Evolutionary conservation across 1,140 invertebrate genomes (phyloP), one percentile per base, ranked within the genome.

Genomic region (Calosoma granatense): DNA sequence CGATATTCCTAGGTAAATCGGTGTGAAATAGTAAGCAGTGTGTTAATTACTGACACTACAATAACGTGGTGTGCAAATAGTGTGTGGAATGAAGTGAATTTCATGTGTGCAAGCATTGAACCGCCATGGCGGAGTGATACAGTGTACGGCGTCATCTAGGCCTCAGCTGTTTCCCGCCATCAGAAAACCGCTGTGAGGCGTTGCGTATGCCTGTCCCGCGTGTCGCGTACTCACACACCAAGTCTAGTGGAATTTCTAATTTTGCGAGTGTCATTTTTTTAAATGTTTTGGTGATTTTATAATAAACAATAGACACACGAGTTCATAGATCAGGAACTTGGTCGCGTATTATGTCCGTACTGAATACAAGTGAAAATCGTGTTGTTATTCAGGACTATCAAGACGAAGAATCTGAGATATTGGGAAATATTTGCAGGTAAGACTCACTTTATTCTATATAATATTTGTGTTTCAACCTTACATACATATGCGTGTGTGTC

Each of bases 151-250:
- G 70, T 70, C 70, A 65, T 67, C 68, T 65, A 60, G 73, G 70
- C 72, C 78, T 80, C 79, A 81, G 79, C 79, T 81, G 79, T 81
- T 81, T 81, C 78, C 79, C 79, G 79, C 76, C 78, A 79, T 74
- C 78, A 78, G 77, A 75, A 75, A 77, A 76, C 72, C 64, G 70
- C 73, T 73, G 71, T 68, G 70, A 72, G 74, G 64, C 67, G 65
- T 71, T 65, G 67, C 64, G 70, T 70, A 65, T 69, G 59, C 62
- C 64, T 62, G 60, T 66, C 65, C 61, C 65, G 66, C 66, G 68
- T 64, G 63, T 58, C 57, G 59, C 60, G 57, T 63, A 64, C 60
- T 64, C 59, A 57, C 53, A 26, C 52, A n/a, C n/a, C n/a, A 51
- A n/a, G 22, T 20, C 60, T 36, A 52, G 54, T 59, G 58, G 36